Conservation (phyloP, 2,113 vertebrate species). For the Murina feae region DNA sequence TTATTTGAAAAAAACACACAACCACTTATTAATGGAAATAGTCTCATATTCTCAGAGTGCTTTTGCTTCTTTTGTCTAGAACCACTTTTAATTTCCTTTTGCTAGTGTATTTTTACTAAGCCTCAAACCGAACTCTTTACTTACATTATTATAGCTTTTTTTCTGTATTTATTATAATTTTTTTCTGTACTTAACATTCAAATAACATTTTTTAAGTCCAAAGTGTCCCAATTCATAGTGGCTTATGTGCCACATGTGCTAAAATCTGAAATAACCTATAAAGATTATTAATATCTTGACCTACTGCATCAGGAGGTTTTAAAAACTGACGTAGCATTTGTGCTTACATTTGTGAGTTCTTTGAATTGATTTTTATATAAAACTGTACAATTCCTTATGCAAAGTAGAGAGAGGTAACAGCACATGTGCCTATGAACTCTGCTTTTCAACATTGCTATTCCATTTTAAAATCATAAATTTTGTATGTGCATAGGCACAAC, state of each 20-base stretch:
- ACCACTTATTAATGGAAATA: background rate
- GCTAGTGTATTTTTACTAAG: background rate
- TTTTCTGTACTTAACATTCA: background rate
- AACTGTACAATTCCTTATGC: background rate
- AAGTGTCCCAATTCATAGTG: background rate
- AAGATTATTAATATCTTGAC: background rate
- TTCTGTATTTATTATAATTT: background rate
- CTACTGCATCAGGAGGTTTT: background rate
- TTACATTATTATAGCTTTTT: background rate
- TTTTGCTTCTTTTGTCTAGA: background rate
- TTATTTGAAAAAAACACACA: background rate
- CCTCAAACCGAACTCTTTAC: background rate
- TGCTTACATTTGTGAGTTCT: background rate
- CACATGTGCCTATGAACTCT: background rate
- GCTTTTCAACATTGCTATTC: constrained; percentile 26
- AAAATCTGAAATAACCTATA: background rate
- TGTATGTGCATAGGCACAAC: constrained; percentile 18
- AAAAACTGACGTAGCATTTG: background rate
- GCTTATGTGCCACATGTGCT: background rate
- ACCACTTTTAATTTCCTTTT: background rate
- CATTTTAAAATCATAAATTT: constrained; percentile 26
- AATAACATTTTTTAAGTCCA: background rate
- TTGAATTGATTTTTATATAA: background rate
- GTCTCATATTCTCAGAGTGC: background rate
- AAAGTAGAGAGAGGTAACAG: background rate